Base-by-base conservation (phyloP, 2,888 invertebrate genomes). In the Machimus rusticus region DNA sequence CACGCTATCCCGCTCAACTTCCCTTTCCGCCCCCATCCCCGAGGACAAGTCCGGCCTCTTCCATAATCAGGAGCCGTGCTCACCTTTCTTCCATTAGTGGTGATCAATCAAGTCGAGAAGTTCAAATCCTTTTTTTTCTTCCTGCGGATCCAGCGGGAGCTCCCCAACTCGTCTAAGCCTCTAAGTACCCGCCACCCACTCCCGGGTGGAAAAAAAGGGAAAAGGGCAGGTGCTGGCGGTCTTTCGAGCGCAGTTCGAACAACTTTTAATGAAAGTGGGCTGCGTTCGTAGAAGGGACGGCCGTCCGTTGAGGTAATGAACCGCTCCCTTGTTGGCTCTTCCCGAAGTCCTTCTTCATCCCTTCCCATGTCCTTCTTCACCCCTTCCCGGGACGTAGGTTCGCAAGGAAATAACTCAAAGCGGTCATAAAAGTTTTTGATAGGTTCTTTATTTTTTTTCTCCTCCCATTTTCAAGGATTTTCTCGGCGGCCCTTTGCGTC, bases 51-150 rank as follows among this genome's bases (percentile, higher is more conserved):
- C 66, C 66, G 28, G 66, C 23, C 66, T 66, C 66, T 28, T 43
- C 28, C 2, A 28, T 51, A 57, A 77, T 77, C 79, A 28, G 39
- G 74, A 81, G 19, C 39, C 34, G 39, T 78, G 78, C 51, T 87
- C 79, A 87, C 87, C 86, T 82, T 86, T 74, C 43, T 78, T 57
- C 57, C 84, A 87, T 85, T 85, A 87, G 57, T 77, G 82, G 86
- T 77, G 87, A 88, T 88, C 88, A 88, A 88, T 88, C 88, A 88
- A 88, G 88, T 84, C 81, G 78, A 88, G 88, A 87, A 88, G 88
- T 85, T 81, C 34, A 88, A 88, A 88, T 88, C 88, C 87, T 88
- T 84, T 86, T 84, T 57, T 39, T 39, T 39, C 74, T 37, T 82
- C 37, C 37, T 76, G 37, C 19, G 37, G 28, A 76, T 39, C 76